Evolutionary conservation across 2,113 vertebrate species (phyloP).

Genomic region (Epinephelus moara): DNA sequence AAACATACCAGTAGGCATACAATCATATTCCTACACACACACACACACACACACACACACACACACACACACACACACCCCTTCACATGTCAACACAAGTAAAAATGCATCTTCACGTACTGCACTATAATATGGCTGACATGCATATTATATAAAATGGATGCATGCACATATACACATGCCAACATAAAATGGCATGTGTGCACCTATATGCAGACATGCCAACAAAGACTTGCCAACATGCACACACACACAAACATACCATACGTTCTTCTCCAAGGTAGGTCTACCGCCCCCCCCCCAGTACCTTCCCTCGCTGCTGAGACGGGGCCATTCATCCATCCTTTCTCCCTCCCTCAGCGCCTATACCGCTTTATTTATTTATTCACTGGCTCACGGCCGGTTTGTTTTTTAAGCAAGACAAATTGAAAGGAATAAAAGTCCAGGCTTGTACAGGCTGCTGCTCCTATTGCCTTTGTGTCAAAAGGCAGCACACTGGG

Average conservation of each 20-base stretch:
- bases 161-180: neutral
- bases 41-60: constrained; percentile 1
- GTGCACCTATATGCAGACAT: neutral
- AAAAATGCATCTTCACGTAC: neutral
- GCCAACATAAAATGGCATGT: neutral
- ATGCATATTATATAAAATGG: neutral
- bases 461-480: constrained; percentile 80
- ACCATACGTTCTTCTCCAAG: constrained; percentile 36
- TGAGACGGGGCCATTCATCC: constrained; percentile 70
- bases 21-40: neutral
- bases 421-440: constrained; percentile 87
- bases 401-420: constrained; percentile 87
- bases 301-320: constrained; percentile 19
- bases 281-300: constrained; percentile 47
- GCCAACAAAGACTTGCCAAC: constrained; percentile 25
- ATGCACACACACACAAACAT: constrained; percentile 16
- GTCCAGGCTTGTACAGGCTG: constrained; percentile 74
- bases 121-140: neutral
- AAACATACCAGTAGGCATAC: neutral
- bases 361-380: constrained; percentile 70
- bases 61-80: neutral
- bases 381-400: constrained; percentile 82
- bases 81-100: neutral
- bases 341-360: constrained; percentile 74
- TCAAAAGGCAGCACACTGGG: constrained; percentile 75